Evolutionary conservation across 1,140 invertebrate species (phyloP).

Genomic region (Pseudomyrmex cubaensis): DNA sequence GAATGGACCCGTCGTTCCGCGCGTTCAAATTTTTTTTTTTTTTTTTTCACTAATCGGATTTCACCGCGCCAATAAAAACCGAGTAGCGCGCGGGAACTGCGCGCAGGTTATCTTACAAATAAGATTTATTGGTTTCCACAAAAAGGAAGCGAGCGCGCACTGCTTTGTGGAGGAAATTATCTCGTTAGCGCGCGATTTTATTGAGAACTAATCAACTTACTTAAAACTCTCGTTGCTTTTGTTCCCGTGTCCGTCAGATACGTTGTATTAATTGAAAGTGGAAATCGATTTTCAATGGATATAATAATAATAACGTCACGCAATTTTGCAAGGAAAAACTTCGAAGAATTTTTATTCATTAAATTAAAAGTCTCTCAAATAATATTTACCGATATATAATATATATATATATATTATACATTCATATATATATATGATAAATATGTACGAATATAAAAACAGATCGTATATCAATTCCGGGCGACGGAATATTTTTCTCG

Average conservation of each 20-base stretch:
- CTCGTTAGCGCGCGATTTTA: not conserved
- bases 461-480: not conserved
- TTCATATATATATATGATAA: not conserved
- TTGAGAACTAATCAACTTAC: not conserved
- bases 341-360: not conserved
- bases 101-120: not conserved
- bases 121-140: conserved; percentile 13
- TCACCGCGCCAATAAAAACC: conserved; percentile 23
- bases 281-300: not conserved
- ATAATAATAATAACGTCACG: not conserved
- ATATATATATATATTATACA: too few species aligned
- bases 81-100: not conserved
- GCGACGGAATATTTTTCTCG: not conserved
- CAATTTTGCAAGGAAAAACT: too few species aligned
- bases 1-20: not conserved
- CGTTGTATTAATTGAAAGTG: not conserved
- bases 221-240: not conserved
- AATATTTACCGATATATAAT: not conserved
- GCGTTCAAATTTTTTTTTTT: conserved; percentile 2
- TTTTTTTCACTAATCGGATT: conserved; percentile 32
- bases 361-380: not conserved
- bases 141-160: not conserved
- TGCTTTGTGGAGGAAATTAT: not conserved
- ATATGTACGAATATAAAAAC: not conserved
- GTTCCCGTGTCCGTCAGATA: not conserved